Conservation (phyloP, 1,140 invertebrate genomes). For the Drosophila yakuba region DNA sequence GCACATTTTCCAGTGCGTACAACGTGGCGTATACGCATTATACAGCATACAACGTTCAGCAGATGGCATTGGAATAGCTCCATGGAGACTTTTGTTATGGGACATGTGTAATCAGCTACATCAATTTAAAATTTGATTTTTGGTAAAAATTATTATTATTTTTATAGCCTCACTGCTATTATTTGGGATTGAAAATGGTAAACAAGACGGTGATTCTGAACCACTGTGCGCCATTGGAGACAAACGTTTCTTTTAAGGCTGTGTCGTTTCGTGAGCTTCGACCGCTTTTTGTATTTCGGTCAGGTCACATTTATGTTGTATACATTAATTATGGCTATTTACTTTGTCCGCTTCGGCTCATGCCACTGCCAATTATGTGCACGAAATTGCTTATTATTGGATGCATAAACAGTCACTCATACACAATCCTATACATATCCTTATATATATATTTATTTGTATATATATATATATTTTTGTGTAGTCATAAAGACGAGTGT, state of each 20-base stretch:
- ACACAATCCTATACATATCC: conserved; percentile 19
- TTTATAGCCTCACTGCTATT: too few species aligned
- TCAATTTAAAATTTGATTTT: not conserved
- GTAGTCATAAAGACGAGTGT: conserved; percentile 15
- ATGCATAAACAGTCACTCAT: conserved; percentile 52
- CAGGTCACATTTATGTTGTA: conserved; percentile 82
- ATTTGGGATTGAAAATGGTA: not conserved
- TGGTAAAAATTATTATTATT: too few species aligned
- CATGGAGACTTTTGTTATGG: not conserved
- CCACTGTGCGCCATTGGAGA: conserved; percentile 47
- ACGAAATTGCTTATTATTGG: conserved; percentile 81
- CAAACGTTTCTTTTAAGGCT: conserved; percentile 56
- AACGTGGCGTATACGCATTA: conserved; percentile 53
- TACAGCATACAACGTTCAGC: conserved; percentile 18
- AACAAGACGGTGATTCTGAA: not conserved
- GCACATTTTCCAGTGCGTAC: conserved; percentile 65
- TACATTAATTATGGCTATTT: conserved; percentile 83
- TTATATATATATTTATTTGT: not conserved
- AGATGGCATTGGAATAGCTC: conserved; percentile 16
- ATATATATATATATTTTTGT: too few species aligned
- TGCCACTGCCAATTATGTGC: conserved; percentile 76
- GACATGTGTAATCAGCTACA: not conserved
- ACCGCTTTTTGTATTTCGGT: conserved; percentile 67
- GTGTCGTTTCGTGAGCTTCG: conserved; percentile 27
- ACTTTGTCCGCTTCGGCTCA: conserved; percentile 48